These are phyloP conservation scores for Glareola pratincola DNA, from an alignment of 2,113 vertebrate species.

Conservation along the genomic window DNA sequence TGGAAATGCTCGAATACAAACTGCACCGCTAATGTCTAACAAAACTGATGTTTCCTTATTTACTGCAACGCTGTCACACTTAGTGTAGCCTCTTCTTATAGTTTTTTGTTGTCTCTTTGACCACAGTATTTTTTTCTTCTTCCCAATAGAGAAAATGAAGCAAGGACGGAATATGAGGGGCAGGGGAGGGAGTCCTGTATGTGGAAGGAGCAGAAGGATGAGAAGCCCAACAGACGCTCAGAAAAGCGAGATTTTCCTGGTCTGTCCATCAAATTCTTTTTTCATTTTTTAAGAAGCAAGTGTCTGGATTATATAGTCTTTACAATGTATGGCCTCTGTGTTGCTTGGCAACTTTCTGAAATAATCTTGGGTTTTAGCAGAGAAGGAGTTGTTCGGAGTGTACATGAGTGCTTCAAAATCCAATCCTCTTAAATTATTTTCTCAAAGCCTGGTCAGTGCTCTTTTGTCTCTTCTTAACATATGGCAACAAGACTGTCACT, in stretches of 20 bases:
- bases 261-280: not conserved
- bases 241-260: not conserved
- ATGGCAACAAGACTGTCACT: not conserved
- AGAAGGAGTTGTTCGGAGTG: not conserved
- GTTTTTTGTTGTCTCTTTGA: not conserved
- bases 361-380: not conserved
- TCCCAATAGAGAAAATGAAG: not conserved
- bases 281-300: not conserved
- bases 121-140: not conserved
- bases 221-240: not conserved
- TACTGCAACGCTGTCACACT: not conserved
- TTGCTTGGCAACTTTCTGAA: slow-evolving; percentile 33
- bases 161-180: not conserved
- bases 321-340: not conserved
- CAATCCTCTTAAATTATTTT: slow-evolving; percentile 19
- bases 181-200: not conserved
- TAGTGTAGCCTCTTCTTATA: not conserved
- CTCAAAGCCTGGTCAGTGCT: not conserved
- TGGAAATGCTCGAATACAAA: not conserved
- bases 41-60: not conserved
- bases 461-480: not conserved
- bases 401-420: not conserved
- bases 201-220: not conserved
- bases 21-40: not conserved
- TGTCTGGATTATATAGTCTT: not conserved